Percentiles rank a stretch among this genome's conserved stretches.
phyloP scores from a whole-genome alignment of 2,888 invertebrate species.

The Linnaemya tessellans region DNA sequence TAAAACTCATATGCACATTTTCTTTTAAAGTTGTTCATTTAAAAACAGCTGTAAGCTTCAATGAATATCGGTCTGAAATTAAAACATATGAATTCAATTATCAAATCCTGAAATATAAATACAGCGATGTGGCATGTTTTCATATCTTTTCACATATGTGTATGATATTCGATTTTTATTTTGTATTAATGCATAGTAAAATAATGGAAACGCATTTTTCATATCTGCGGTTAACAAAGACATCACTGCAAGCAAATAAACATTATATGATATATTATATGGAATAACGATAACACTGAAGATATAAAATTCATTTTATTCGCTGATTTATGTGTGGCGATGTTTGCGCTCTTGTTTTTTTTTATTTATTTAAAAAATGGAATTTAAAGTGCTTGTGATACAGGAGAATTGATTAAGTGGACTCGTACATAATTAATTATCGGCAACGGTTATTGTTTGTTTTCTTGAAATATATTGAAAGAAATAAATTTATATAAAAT shows the following conservation, averaged over 20 bases:
- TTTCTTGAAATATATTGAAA: not conserved
- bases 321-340: not conserved
- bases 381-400: slow-evolving; percentile 13
- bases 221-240: slow-evolving; percentile 23
- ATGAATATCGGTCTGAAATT: not conserved
- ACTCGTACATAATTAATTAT: slow-evolving; percentile 15
- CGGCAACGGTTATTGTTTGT: not conserved
- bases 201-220: slow-evolving; percentile 50
- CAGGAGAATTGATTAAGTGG: slow-evolving; percentile 16
- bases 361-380: slow-evolving; percentile 23
- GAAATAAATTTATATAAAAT: not conserved
- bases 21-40: not conserved
- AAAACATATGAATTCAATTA: not conserved
- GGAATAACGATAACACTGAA: slow-evolving; percentile 3
- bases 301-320: slow-evolving; percentile 10
- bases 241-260: not conserved
- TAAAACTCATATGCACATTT: not conserved
- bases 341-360: not conserved
- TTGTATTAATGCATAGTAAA: slow-evolving; percentile 20
- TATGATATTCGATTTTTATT: slow-evolving; percentile 10
- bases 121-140: not conserved
- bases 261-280: slow-evolving; percentile 4
- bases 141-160: not conserved
- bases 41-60: too few relatives aligned
- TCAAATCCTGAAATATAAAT: slow-evolving; percentile 18